Evolutionary conservation across 2,113 vertebrate species (phyloP).

Genomic region (Erythrolamprus reginae): DNA sequence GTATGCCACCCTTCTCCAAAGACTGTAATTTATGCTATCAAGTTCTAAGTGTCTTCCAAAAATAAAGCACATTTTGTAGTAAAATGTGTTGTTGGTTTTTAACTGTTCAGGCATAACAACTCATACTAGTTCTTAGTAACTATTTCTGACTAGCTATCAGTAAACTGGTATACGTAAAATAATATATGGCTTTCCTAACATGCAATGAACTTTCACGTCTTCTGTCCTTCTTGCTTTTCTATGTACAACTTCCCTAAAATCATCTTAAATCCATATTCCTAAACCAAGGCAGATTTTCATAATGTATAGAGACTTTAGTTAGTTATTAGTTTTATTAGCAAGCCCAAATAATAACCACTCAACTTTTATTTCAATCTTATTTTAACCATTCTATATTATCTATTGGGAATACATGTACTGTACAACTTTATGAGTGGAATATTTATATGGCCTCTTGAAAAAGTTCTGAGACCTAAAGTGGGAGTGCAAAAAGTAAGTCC

Average conservation of each 20-base stretch:
- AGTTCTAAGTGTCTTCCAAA: background rate
- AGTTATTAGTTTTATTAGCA: background rate
- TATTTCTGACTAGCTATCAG: background rate
- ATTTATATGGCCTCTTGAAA: background rate
- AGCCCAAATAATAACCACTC: background rate
- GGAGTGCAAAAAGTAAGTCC: background rate
- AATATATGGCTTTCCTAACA: background rate
- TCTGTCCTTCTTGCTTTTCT: background rate
- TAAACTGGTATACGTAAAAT: background rate
- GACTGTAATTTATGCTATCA: background rate
- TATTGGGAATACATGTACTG: background rate
- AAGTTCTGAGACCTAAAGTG: background rate
- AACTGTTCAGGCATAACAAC: background rate
- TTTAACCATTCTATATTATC: background rate
- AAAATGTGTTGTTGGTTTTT: background rate
- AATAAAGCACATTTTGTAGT: background rate
- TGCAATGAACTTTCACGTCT: background rate
- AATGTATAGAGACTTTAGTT: background rate
- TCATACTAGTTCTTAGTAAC: background rate
- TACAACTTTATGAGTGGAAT: background rate
- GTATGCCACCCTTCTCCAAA: too few species aligned
- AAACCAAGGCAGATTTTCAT: background rate
- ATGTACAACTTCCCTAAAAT: background rate
- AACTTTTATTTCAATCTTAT: background rate
- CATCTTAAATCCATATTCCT: background rate